phyloP scores from a whole-genome alignment of 2,797 vertebrate genomes.

The Lithobates sylvaticus region DNA sequence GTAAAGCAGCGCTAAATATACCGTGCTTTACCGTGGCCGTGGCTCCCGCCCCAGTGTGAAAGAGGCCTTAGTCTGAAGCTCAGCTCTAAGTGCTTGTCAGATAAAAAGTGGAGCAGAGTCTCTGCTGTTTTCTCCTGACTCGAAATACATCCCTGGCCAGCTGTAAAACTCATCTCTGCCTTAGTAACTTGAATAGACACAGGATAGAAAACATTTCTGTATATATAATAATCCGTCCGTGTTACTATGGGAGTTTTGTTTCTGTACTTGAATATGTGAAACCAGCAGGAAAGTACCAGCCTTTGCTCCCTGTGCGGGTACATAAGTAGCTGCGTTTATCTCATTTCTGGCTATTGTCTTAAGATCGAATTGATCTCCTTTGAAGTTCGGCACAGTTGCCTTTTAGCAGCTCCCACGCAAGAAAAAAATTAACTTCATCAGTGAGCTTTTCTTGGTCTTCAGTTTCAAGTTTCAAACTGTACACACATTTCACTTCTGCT shows the following conservation, averaged over 20 bases:
- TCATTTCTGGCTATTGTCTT: slow-evolving; percentile 58
- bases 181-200: neutral
- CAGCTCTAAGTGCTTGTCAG: neutral
- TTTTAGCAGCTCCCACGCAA: slow-evolving; percentile 68
- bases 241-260: neutral
- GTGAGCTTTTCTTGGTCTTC: slow-evolving; percentile 63
- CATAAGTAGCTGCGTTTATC: slow-evolving; percentile 22
- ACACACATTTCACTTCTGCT: slow-evolving; percentile 79
- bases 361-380: slow-evolving; percentile 60
- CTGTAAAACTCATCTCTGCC: neutral
- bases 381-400: slow-evolving; percentile 69
- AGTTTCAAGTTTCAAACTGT: slow-evolving; percentile 75
- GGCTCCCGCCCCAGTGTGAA: no score
- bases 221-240: neutral
- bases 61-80: no score
- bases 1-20: no score
- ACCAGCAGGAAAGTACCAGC: slow-evolving; percentile 24
- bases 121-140: neutral
- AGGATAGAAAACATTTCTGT: neutral
- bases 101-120: neutral
- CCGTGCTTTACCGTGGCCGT: no score
- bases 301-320: slow-evolving; percentile 13
- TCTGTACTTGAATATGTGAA: slow-evolving; percentile 8
- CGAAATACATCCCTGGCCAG: neutral
- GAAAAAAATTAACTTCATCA: slow-evolving; percentile 65